Conservation (phyloP, 2,888 invertebrate species). For the Epinotia ramella region DNA sequence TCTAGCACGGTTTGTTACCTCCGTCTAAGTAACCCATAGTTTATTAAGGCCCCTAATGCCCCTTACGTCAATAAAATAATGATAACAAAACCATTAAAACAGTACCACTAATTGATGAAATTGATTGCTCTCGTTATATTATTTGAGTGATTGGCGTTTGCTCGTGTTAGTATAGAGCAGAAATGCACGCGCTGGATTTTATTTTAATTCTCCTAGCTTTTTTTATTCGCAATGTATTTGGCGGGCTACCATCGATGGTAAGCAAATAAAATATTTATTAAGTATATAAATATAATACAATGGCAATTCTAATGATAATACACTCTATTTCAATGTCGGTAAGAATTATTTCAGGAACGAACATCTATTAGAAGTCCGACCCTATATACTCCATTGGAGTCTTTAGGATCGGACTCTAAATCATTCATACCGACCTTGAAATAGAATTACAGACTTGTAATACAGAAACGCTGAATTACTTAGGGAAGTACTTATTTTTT, state of each 20-base stretch:
- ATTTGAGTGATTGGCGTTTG: slow-evolving; percentile 11
- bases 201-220: slow-evolving; percentile 29
- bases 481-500: too few relatives aligned
- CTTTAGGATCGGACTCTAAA: too few relatives aligned
- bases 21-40: not conserved
- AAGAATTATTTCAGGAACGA: too few relatives aligned
- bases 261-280: not conserved
- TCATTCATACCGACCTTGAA: too few relatives aligned
- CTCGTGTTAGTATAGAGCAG: slow-evolving; percentile 6
- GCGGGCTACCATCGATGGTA: slow-evolving; percentile 46
- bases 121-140: slow-evolving; percentile 15
- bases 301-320: too few relatives aligned
- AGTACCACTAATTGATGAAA: slow-evolving; percentile 10
- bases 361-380: too few relatives aligned
- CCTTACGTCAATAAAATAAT: slow-evolving; percentile 1
- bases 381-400: too few relatives aligned
- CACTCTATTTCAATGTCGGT: too few relatives aligned
- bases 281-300: not conserved
- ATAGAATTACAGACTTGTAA: too few relatives aligned
- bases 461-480: too few relatives aligned
- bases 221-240: slow-evolving; percentile 33
- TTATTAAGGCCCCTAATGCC: not conserved
- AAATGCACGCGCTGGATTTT: slow-evolving; percentile 21
- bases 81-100: slow-evolving; percentile 5
- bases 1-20: too few relatives aligned